Evolutionary conservation across 2,888 invertebrate species (phyloP).

Genomic region (Pristionchus fissidentatus): DNA sequence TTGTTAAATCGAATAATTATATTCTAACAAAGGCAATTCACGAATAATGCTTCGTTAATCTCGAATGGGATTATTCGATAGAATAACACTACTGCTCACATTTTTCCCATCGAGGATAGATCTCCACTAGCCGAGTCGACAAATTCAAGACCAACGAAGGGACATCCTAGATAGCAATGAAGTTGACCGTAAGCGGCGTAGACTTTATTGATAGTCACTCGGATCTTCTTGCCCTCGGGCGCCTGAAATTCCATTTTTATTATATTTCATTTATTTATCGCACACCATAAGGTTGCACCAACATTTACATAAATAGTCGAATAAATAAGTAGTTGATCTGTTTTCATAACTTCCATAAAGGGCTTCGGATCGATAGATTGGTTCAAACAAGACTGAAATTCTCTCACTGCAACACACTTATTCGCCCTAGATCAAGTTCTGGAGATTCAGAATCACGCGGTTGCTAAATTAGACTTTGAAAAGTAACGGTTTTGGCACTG

Average conservation of each 20-base stretch:
- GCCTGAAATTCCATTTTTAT: neutral
- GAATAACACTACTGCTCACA: neutral
- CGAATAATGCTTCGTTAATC: neutral
- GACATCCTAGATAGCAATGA: neutral
- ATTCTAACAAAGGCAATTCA: neutral
- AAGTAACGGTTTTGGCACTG: too few relatives aligned
- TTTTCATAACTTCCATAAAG: too few relatives aligned
- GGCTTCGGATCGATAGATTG: too few relatives aligned
- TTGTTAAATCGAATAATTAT: neutral
- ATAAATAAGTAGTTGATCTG: too few relatives aligned
- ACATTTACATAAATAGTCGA: too few relatives aligned
- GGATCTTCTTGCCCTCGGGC: conserved; percentile 19
- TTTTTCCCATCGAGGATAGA: neutral
- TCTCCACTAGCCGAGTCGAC: neutral
- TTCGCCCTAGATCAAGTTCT: neutral
- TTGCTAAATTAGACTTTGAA: neutral
- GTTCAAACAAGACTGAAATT: too few relatives aligned
- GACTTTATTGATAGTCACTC: neutral
- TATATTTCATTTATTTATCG: neutral
- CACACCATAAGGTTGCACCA: too few relatives aligned
- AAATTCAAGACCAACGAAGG: neutral
- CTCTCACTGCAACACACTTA: too few relatives aligned
- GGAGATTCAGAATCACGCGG: neutral
- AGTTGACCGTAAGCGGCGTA: conserved; percentile 18
- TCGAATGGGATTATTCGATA: neutral